Conservation (phyloP, 2,888 invertebrate species). For the Choristoneura rosaceana region DNA sequence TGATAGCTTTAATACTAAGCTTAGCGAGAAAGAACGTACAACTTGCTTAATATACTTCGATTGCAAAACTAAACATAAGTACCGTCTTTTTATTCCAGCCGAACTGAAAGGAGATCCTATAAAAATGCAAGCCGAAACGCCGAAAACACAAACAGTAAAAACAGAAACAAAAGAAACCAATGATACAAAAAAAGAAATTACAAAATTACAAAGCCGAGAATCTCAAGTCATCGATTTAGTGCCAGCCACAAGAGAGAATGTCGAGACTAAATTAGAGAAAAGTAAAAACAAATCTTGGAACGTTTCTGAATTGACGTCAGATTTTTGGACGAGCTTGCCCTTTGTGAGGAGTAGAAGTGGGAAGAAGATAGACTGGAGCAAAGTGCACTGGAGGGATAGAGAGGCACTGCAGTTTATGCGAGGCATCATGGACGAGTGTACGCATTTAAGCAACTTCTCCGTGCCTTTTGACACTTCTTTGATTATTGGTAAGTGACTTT, state of each 20-base stretch:
- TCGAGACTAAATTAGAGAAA: constrained; percentile 42
- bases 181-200: neutral
- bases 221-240: constrained; percentile 8
- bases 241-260: constrained; percentile 35
- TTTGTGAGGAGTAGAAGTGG: constrained; percentile 63
- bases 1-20: too few relatives aligned
- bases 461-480: constrained; percentile 94
- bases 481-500: constrained; percentile 87
- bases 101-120: neutral
- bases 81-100: constrained; percentile 12
- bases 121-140: neutral
- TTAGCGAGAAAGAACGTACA: too few relatives aligned
- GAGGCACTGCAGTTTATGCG: constrained; percentile 97
- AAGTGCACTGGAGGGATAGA: constrained; percentile 89
- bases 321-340: constrained; percentile 72
- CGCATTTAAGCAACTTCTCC: constrained; percentile 97
- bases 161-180: neutral
- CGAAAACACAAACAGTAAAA: neutral
- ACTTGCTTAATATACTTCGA: neutral
- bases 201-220: neutral
- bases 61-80: neutral
- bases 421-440: constrained; percentile 99
- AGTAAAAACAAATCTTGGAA: constrained; percentile 66
- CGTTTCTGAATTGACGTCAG: constrained; percentile 69
- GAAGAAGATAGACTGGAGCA: constrained; percentile 84